Percentiles rank a stretch among this genome's conserved stretches.
Evolutionary conservation across 2,797 vertebrate species (phyloP).

Genomic region (Pangasius krempfi): DNA sequence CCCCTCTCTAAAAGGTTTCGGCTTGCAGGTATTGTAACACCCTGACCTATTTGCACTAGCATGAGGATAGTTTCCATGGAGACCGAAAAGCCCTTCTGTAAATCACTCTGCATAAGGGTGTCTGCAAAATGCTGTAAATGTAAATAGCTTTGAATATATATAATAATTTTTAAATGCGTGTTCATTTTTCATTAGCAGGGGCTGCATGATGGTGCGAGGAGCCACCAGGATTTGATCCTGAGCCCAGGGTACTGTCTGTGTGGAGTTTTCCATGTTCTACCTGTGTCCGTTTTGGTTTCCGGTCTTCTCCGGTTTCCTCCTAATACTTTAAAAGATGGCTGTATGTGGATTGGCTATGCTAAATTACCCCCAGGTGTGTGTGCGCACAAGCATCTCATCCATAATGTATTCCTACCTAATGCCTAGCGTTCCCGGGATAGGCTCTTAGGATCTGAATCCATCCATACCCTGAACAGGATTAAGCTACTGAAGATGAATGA

Average conservation of each 20-base stretch:
- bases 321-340: not conserved
- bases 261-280: not conserved
- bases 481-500: not conserved
- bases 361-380: not conserved
- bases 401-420: not conserved
- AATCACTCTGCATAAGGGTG: not conserved
- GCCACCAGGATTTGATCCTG: not conserved
- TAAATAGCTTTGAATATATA: not conserved
- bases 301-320: not conserved
- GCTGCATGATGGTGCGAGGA: not conserved
- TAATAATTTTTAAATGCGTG: not conserved
- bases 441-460: not conserved
- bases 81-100: not conserved
- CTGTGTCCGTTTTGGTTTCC: not conserved
- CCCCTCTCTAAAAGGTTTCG: not conserved
- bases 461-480: not conserved
- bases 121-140: not conserved
- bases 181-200: not conserved
- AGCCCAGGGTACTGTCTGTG: not conserved
- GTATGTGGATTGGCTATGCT: not conserved
- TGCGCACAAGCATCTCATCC: not conserved
- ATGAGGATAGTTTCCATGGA: constrained; percentile 7
- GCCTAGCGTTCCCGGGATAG: not conserved
- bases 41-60: not conserved
- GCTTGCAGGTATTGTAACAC: not conserved